A percentile compares a stretch with the other conserved stretches of the same genome.
These are phyloP conservation scores for Eupithecia centaureata DNA, from an alignment of 2,888 invertebrate species.

Conservation along the genomic window DNA sequence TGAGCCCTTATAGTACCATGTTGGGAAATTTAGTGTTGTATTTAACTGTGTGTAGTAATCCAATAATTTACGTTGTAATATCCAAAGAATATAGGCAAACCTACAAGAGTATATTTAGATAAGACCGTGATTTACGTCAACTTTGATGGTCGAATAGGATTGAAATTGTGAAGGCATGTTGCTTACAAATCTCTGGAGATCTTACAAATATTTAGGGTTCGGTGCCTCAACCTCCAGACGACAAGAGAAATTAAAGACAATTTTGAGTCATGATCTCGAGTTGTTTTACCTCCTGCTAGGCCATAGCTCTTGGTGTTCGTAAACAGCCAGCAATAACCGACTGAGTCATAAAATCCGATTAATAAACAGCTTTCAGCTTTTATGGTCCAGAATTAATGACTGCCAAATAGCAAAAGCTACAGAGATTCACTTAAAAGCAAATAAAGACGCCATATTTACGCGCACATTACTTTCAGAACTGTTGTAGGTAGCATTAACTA, in stretches of 20 bases:
- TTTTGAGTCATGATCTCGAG: neutral
- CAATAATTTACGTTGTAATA: slow-evolving; percentile 38
- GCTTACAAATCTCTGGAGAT: too few relatives aligned
- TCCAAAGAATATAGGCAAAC: slow-evolving; percentile 40
- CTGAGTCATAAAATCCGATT: slow-evolving; percentile 14
- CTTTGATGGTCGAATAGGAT: neutral
- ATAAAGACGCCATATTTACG: slow-evolving; percentile 41
- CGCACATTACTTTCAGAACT: slow-evolving; percentile 43
- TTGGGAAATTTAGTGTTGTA: slow-evolving; percentile 31
- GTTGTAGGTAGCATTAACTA: slow-evolving; percentile 44
- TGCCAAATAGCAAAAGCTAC: slow-evolving; percentile 27
- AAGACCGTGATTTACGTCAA: neutral
- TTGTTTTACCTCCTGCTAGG: neutral
- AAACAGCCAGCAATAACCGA: slow-evolving; percentile 8
- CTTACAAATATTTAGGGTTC: too few relatives aligned
- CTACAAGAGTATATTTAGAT: slow-evolving; percentile 29
- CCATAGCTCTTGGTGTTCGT: neutral
- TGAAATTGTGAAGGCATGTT: neutral
- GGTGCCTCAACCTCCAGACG: too few relatives aligned
- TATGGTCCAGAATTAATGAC: slow-evolving; percentile 32
- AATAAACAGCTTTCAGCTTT: slow-evolving; percentile 22
- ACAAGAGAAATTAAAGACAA: neutral
- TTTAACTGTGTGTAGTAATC: slow-evolving; percentile 34
- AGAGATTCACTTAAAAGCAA: slow-evolving; percentile 43
- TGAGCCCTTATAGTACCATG: slow-evolving; percentile 21